Conservation (phyloP, 2,113 vertebrate species). For the Onychostoma macrolepis region DNA sequence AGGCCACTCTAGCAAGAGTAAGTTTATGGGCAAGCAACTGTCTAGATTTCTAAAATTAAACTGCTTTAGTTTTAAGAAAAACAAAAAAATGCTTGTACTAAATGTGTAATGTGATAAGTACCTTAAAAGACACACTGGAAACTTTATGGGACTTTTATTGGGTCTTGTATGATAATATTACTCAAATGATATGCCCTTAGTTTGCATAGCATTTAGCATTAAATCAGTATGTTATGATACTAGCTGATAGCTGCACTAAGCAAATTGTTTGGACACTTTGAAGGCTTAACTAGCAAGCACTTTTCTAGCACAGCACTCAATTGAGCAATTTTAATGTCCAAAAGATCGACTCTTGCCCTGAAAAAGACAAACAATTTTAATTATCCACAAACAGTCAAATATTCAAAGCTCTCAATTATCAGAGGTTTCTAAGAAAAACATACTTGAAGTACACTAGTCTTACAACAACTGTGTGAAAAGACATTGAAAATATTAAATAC, state of each 20-base stretch:
- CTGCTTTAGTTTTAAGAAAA: neutral
- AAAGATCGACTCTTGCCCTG: slow-evolving; percentile 37
- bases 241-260: slow-evolving; percentile 12
- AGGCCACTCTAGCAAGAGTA: slow-evolving; percentile 7
- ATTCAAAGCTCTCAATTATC: slow-evolving; percentile 18
- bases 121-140: neutral
- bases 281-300: slow-evolving; percentile 10
- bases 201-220: slow-evolving; percentile 36
- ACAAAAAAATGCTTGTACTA: neutral
- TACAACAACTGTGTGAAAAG: slow-evolving; percentile 8
- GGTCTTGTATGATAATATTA: neutral
- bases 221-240: neutral
- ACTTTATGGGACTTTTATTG: neutral
- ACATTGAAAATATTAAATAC: slow-evolving; percentile 28
- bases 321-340: slow-evolving; percentile 18
- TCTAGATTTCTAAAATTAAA: neutral
- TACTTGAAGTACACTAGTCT: slow-evolving; percentile 22
- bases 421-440: slow-evolving; percentile 29
- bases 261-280: neutral
- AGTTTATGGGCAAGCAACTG: slow-evolving; percentile 14
- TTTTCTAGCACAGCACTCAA: slow-evolving; percentile 7
- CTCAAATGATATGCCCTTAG: neutral
- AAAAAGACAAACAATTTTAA: slow-evolving; percentile 34
- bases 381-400: slow-evolving; percentile 39
- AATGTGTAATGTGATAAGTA: neutral